A percentile compares a stretch with the other conserved stretches of the same genome.
phyloP scores from a whole-genome alignment of 2,888 invertebrate genomes.

The Mallateleia sp. region DNA sequence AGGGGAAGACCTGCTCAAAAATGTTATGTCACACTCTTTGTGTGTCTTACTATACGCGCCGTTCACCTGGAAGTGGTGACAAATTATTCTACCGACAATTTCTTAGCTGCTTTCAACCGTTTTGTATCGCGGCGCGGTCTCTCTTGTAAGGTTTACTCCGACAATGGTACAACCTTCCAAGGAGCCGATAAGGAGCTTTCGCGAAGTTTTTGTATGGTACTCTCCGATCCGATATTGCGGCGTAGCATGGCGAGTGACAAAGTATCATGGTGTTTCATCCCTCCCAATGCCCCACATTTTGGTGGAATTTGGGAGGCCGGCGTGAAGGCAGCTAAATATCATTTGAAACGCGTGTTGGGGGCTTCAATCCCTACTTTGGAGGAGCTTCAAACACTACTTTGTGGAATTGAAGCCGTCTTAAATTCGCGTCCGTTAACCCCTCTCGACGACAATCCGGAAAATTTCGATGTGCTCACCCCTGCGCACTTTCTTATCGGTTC shows the following conservation, averaged over 20 bases:
- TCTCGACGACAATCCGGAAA: neutral
- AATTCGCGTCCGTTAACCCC: neutral
- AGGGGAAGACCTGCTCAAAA: conserved; percentile 55
- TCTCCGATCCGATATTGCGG: no score
- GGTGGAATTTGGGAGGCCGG: neutral
- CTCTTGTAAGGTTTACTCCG: neutral
- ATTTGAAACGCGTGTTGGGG: neutral
- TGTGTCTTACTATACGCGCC: conserved; percentile 81
- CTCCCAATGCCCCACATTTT: neutral
- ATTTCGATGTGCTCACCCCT: neutral
- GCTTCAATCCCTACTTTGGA: neutral
- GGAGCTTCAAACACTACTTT: neutral
- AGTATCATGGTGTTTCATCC: neutral
- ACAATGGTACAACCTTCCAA: conserved; percentile 7
- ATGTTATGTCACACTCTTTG: conserved; percentile 77
- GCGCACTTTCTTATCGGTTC: no score
- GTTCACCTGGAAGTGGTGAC: conserved; percentile 16
- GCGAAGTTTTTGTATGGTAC: neutral
- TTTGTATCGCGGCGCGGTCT: neutral
- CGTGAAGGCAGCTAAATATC: neutral
- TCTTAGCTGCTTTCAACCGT: neutral
- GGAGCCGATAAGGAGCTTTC: neutral
- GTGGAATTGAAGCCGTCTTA: neutral
- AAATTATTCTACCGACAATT: neutral
- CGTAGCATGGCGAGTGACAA: no score